Evolutionary conservation across 2,888 invertebrate species (phyloP), one percentile per base, ranked within the genome.

Genomic region (Himalopsyche tibetana): DNA sequence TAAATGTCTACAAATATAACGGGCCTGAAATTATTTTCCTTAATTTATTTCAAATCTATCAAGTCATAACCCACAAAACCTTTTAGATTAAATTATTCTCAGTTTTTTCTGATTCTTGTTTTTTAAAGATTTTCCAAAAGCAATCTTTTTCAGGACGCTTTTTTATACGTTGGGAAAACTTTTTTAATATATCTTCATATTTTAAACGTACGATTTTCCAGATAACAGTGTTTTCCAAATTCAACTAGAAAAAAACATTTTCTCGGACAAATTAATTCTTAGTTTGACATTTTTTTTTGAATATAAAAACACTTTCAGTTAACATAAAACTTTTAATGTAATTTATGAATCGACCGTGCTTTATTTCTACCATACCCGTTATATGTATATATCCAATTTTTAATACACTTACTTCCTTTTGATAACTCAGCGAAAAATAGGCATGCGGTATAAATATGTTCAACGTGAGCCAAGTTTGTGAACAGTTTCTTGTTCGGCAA

Each of bases 181-280:
- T 63, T 63, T 63, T 63, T 63, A 63, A 63, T 63, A 63, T 63
- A 19, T 63, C 63, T 63, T 63, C 63, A 63, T 63, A 63, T 63
- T 63, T 56, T 63, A 63, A 63, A 63, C 63, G 63, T 63, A 63
- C 63, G 63, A 9, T 63, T 63, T 56, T 63, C 63, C 63, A 63
- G 63, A 63, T 63, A 63, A 63, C 63, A 19, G 63, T 63, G 19
- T 63, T 63, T 28, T 63, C 63, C 63, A 63, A 19, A 63, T 63
- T 63, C 19, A 63, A 63, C 1, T 63, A 63, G 63, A 63, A 63
- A 19, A 63, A 63, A 4, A 63, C 63, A 63, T 63, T 63, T 19
- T 63, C 28, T 28, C 63, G 63, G 63, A 63, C 19, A 63, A 63
- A 63, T 63, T 63, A 63, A 63, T 63, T 19, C 63, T 19, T 63